These are phyloP conservation scores for Lepidochrysops patricia DNA, from an alignment of 2,888 invertebrate genomes.

Conservation along the genomic window DNA sequence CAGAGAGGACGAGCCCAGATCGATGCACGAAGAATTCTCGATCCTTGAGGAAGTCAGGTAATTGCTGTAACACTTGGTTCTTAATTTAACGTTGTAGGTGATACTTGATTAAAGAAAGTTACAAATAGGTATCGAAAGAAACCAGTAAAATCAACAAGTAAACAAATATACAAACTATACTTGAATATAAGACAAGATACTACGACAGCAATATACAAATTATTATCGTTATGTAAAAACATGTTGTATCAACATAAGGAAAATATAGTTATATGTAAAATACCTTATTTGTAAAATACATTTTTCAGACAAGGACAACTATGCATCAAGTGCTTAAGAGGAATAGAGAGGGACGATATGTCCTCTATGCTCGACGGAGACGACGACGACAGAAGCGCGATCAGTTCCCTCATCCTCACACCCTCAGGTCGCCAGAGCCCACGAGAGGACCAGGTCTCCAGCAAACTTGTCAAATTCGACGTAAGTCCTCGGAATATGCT, in stretches of 20 bases:
- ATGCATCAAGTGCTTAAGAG: conserved; percentile 85
- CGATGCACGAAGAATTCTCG: conserved; percentile 87
- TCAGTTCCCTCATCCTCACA: conserved; percentile 67
- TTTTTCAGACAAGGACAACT: conserved; percentile 83
- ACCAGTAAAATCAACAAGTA: not conserved
- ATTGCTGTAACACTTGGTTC: no score
- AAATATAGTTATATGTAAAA: no score
- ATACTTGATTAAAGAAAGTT: not conserved
- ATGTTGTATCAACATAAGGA: no score
- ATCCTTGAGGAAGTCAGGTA: conserved; percentile 90
- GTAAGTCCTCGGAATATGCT: conserved; percentile 47
- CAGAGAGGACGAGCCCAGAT: conserved; percentile 84
- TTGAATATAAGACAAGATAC: not conserved
- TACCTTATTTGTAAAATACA: no score
- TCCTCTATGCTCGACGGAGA: conserved; percentile 82
- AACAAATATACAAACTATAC: not conserved
- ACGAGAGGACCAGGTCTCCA: conserved; percentile 55
- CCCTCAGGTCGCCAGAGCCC: conserved; percentile 60
- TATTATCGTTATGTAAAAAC: no score
- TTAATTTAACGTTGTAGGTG: no score
- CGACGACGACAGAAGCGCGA: conserved; percentile 81
- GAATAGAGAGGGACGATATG: conserved; percentile 76
- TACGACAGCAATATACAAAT: no score
- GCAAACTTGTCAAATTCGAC: conserved; percentile 74
- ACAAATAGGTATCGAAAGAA: no score